Conservation (phyloP, 92 coral and sea anemone species). For the Paragorgia papillata region DNA sequence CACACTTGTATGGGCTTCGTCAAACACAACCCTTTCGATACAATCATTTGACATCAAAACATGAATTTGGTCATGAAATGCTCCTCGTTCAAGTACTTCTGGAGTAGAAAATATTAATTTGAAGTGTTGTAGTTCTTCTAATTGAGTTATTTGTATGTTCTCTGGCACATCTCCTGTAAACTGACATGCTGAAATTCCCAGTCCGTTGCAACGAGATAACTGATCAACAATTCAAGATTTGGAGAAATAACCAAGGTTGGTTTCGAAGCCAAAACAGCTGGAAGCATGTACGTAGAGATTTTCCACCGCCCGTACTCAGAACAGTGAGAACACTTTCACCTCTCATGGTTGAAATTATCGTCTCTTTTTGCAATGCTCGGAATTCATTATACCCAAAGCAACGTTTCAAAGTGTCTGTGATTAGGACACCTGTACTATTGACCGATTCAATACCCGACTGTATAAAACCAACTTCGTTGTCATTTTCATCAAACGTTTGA, state of each 20-base stretch:
- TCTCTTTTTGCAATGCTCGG: too few species aligned
- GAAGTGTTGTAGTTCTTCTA: background rate
- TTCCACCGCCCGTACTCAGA: constrained; percentile 46
- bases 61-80: too few species aligned
- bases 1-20: too few species aligned
- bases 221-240: constrained; percentile 30
- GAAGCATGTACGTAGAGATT: constrained; percentile 43
- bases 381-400: too few species aligned
- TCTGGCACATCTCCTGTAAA: constrained; percentile 26
- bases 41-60: too few species aligned
- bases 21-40: too few species aligned
- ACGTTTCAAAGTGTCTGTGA: too few species aligned
- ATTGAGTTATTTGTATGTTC: background rate
- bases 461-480: too few species aligned
- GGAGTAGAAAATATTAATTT: constrained; percentile 35
- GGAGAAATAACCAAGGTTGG: constrained; percentile 44
- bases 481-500: too few species aligned
- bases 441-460: too few species aligned
- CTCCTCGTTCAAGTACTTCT: constrained; percentile 26
- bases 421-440: too few species aligned
- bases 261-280: constrained; percentile 21
- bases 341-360: too few species aligned
- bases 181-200: constrained; percentile 29
- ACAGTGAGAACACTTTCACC: constrained; percentile 17
- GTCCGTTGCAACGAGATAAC: background rate